A percentile compares a stretch with the other conserved stretches of the same genome.
Evolutionary conservation across 1,140 invertebrate genomes (phyloP).

Genomic region (Drosophila saltans): DNA sequence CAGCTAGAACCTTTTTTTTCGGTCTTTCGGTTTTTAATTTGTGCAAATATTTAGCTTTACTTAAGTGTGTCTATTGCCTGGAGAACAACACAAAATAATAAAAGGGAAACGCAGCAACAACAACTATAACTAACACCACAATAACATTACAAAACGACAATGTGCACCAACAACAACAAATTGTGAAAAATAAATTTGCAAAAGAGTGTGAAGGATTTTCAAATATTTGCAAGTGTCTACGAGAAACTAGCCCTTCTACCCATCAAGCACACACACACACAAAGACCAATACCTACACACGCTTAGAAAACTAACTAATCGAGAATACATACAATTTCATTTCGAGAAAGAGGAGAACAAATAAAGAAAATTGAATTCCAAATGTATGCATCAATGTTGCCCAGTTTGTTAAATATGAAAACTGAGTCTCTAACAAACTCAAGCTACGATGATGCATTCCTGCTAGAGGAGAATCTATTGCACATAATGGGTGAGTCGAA

Average conservation of each 20-base stretch:
- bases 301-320: conserved; percentile 25
- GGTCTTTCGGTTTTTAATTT: conserved; percentile 63
- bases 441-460: conserved; percentile 73
- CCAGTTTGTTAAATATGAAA: conserved; percentile 80
- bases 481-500: conserved; percentile 78
- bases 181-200: conserved; percentile 63
- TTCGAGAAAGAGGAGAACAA: conserved; percentile 21
- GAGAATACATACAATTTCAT: neutral
- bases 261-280: neutral
- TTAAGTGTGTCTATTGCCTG: conserved; percentile 59
- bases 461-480: conserved; percentile 75
- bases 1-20: conserved; percentile 40
- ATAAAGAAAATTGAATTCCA: conserved; percentile 34
- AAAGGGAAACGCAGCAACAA: conserved; percentile 49
- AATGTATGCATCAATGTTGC: conserved; percentile 75
- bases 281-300: neutral
- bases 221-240: conserved; percentile 61
- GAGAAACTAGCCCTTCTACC: conserved; percentile 26
- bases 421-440: conserved; percentile 75
- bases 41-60: conserved; percentile 77
- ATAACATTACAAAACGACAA: conserved; percentile 28
- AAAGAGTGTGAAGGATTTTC: conserved; percentile 67
- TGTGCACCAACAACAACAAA: conserved; percentile 46
- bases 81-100: conserved; percentile 31
- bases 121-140: conserved; percentile 23